phyloP scores from a whole-genome alignment of 2,113 vertebrate species.

The Nanger granti region DNA sequence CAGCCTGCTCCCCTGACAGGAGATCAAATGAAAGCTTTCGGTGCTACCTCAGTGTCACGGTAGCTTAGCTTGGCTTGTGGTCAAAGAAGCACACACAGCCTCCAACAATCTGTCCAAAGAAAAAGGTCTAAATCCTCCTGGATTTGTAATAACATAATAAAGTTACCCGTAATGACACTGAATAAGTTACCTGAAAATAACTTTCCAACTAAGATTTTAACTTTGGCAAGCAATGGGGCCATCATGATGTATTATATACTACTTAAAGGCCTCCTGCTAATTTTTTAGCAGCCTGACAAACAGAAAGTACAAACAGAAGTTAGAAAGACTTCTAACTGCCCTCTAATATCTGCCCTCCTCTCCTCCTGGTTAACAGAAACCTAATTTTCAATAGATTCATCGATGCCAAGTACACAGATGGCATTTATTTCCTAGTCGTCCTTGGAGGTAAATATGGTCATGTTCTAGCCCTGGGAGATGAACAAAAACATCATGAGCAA shows the following conservation, averaged over 20 bases:
- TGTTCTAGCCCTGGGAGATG: background rate
- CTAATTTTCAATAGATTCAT: background rate
- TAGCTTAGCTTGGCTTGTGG: background rate
- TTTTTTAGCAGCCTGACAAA: background rate
- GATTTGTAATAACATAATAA: background rate
- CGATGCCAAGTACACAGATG: background rate
- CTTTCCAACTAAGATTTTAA: background rate
- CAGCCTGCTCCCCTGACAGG: background rate
- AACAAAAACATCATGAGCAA: background rate
- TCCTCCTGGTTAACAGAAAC: background rate
- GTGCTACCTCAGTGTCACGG: accelerated
- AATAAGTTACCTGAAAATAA: background rate
- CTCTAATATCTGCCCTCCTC: background rate
- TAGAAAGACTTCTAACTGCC: background rate
- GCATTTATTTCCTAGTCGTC: background rate
- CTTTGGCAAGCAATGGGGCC: background rate
- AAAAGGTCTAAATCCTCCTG: background rate
- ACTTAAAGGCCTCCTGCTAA: background rate
- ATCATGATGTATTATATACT: accelerated
- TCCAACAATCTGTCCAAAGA: background rate
- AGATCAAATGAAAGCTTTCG: background rate
- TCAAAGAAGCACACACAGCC: background rate
- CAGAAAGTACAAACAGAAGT: background rate
- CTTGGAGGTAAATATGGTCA: background rate
- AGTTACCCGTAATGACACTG: background rate